Evolutionary conservation across 2,113 vertebrate genomes (phyloP).

Genomic region (Nyctereutes procyonoides): DNA sequence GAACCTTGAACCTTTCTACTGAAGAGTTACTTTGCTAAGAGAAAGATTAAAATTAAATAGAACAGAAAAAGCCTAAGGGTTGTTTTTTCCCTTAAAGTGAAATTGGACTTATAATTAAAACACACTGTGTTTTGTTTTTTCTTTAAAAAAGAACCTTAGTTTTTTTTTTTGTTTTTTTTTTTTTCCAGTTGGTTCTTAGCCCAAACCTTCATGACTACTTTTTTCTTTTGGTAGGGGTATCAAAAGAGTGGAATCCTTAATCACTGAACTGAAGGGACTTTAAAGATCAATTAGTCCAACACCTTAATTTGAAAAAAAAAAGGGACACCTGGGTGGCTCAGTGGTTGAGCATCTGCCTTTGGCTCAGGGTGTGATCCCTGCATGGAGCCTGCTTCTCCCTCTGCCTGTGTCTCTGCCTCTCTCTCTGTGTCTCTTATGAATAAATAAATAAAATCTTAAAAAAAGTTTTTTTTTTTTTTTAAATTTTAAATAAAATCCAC

Average conservation of each 20-base stretch:
- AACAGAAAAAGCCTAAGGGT: slow-evolving; percentile 61
- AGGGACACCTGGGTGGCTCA: too few species aligned
- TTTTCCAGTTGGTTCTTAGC: neutral
- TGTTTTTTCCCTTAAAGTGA: slow-evolving; percentile 49
- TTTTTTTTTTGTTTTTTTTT: neutral
- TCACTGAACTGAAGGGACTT: slow-evolving; percentile 11
- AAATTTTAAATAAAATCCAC: neutral
- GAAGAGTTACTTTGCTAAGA: neutral
- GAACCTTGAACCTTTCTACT: neutral
- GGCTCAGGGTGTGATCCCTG: too few species aligned
- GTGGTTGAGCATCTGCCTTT: too few species aligned
- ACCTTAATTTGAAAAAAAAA: neutral
- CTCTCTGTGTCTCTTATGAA: too few species aligned
- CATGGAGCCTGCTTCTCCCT: too few species aligned
- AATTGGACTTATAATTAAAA: slow-evolving; percentile 66
- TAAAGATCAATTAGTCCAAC: neutral
- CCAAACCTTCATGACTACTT: neutral
- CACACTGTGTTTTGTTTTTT: slow-evolving; percentile 24
- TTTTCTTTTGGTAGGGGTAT: neutral
- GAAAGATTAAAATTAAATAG: slow-evolving; percentile 25
- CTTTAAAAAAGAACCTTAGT: neutral
- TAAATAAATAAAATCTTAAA: too few species aligned
- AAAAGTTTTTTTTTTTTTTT: neutral
- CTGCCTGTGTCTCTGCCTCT: too few species aligned
- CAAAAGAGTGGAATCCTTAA: neutral